Evolutionary conservation across 2,797 vertebrate genomes (phyloP), one percentile per base, ranked within the genome.

Genomic region (Centroberyx gerrardi): DNA sequence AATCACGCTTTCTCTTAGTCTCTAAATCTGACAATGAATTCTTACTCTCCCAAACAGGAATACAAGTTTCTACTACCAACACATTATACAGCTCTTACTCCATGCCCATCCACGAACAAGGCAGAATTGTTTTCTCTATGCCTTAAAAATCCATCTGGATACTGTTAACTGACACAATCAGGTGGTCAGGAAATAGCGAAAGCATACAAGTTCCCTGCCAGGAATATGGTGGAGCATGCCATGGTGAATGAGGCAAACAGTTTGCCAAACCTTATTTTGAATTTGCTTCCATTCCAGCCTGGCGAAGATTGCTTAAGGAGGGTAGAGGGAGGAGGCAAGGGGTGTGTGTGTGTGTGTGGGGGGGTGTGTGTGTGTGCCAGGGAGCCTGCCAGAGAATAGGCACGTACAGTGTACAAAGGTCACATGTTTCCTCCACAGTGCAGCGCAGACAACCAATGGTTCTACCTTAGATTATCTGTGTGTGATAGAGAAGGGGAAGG

Each of bases 401-500:
- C 78, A 85, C 49, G 53, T 78, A 85, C 72, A 78, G 62, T 8
- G 70, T 76, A 70, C 80, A 88, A 78, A 91, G 62, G 82, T 90
- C 76, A 72, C 75, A 73, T 79, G 73, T 71, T 78, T 70, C 66
- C 63, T 72, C 48, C 64, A 76, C 62, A 68, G 59, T 59, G 68
- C 40, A 64, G 81, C 29, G 59, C 28, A 80, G 68, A 54, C 84
- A 78, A 76, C 76, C 77, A 46, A 60, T 62, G 75, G 63, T 33
- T 79, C 78, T 72, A 89, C 81, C 81, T 88, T 71, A 90, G 88
- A 92, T 93, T 85, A 91, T 88, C 85, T 83, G 66, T 49, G 79
- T 48, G 48, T 68, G 78, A 89, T 76, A 78, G 68, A 69, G 76
- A 64, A 44, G 62, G 22, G 18, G 44, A 3, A 33, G 62, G 8